Percentiles rank a stretch among this genome's conserved stretches.
Evolutionary conservation across 2,888 invertebrate genomes (phyloP).

Genomic region (Calameuta filiformis): DNA sequence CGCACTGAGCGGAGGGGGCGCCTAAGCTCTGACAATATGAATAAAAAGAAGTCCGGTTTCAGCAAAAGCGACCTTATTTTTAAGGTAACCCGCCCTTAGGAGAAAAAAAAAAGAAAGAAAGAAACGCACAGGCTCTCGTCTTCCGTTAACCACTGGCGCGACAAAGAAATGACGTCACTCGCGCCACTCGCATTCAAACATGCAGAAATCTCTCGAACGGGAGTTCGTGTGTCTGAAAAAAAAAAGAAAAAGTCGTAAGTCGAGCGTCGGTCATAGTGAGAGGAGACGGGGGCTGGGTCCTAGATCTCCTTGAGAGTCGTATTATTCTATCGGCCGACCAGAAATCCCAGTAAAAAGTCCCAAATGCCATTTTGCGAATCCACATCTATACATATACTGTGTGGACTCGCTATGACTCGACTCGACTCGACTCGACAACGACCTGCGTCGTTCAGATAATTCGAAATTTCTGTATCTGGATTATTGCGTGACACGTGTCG

Average conservation of each 20-base stretch:
- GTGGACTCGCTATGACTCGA: background rate
- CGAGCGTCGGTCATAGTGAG: background rate
- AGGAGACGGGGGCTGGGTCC: background rate
- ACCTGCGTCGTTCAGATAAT: conserved; percentile 19
- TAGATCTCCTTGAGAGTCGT: background rate
- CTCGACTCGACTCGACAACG: background rate
- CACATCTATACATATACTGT: background rate
- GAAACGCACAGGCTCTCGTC: conserved; percentile 61
- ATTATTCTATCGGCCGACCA: background rate
- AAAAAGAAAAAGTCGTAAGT: background rate
- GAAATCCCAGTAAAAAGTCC: background rate
- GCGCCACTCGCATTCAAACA: background rate
- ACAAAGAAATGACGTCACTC: background rate
- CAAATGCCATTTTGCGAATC: background rate
- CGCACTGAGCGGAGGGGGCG: conserved; percentile 97
- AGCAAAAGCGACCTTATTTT: conserved; percentile 98
- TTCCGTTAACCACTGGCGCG: background rate
- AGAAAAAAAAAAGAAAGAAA: conserved; percentile 29
- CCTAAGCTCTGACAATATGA: conserved; percentile 90
- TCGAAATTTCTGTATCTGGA: conserved; percentile 15
- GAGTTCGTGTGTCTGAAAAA: background rate
- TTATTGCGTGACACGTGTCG: conserved; percentile 17
- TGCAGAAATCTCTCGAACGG: background rate
- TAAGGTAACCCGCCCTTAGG: conserved; percentile 86
- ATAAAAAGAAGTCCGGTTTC: conserved; percentile 90